Conservation (phyloP, 2,797 vertebrate genomes). For the Erethizon dorsatum region DNA sequence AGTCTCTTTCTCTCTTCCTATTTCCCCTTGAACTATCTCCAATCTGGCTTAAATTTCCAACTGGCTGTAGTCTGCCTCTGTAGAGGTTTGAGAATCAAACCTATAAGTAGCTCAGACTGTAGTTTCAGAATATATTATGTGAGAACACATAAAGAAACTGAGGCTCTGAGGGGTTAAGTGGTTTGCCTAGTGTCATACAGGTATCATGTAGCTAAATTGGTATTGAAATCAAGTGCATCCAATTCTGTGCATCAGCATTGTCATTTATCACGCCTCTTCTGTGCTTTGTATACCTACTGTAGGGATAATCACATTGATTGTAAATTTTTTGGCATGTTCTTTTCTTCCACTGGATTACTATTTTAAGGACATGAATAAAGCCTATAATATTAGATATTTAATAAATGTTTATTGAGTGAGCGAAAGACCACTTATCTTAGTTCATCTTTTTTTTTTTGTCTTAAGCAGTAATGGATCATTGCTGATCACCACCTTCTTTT, state of each 20-base stretch:
- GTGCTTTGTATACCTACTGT: background rate
- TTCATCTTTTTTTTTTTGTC: background rate
- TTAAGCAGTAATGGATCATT: constrained; percentile 43
- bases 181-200: constrained; percentile 14
- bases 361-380: constrained; percentile 52
- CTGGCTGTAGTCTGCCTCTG: constrained; percentile 26
- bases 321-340: constrained; percentile 7
- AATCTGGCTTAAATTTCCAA: constrained; percentile 16
- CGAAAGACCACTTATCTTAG: background rate
- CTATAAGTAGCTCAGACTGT: background rate
- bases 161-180: constrained; percentile 23
- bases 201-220: background rate
- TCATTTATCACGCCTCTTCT: background rate
- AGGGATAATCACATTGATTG: constrained; percentile 16
- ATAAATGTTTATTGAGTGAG: constrained; percentile 61
- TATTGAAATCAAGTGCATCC: background rate
- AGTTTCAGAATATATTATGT: constrained; percentile 31
- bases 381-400: constrained; percentile 57
- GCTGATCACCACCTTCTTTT: constrained; percentile 45
- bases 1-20: background rate
- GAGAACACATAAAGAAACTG: constrained; percentile 51
- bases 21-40: background rate
- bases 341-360: constrained; percentile 39
- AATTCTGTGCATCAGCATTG: background rate
- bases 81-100: constrained; percentile 34